These are phyloP conservation scores for Micromussa lordhowensis DNA, from an alignment of 92 coral and sea anemone genomes.

Conservation along the genomic window DNA sequence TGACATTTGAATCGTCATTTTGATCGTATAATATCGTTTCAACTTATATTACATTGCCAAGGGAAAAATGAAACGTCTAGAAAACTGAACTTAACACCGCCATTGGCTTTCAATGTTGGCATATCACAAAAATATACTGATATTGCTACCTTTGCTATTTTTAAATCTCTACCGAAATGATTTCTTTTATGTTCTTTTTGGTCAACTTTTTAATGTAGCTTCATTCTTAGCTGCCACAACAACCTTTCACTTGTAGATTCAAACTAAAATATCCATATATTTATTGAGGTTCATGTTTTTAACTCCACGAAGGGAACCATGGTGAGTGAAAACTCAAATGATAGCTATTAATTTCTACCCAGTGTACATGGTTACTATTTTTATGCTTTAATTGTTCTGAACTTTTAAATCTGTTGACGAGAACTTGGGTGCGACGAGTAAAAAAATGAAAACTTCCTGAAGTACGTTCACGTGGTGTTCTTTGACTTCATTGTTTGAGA, in stretches of 20 bases:
- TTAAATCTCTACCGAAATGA: neutral
- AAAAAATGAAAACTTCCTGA: neutral
- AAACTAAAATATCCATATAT: neutral
- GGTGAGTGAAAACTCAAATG: neutral
- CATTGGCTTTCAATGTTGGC: neutral
- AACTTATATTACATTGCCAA: neutral
- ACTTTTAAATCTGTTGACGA: neutral
- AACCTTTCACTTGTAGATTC: neutral
- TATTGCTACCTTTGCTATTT: neutral
- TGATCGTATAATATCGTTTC: neutral
- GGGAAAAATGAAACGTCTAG: neutral
- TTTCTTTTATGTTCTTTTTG: neutral
- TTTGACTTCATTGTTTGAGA: neutral
- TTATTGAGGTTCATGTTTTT: neutral
- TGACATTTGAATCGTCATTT: neutral
- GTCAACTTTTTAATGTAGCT: neutral
- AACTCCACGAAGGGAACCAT: neutral
- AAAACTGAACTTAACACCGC: neutral
- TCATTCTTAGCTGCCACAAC: neutral
- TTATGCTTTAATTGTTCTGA: neutral
- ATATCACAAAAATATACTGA: neutral
- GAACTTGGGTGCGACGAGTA: neutral
- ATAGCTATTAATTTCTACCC: no score
- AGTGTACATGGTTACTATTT: neutral
- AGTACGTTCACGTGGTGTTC: neutral